Conservation (phyloP, 2,888 invertebrate species). For the Steinernema carpocapsae region DNA sequence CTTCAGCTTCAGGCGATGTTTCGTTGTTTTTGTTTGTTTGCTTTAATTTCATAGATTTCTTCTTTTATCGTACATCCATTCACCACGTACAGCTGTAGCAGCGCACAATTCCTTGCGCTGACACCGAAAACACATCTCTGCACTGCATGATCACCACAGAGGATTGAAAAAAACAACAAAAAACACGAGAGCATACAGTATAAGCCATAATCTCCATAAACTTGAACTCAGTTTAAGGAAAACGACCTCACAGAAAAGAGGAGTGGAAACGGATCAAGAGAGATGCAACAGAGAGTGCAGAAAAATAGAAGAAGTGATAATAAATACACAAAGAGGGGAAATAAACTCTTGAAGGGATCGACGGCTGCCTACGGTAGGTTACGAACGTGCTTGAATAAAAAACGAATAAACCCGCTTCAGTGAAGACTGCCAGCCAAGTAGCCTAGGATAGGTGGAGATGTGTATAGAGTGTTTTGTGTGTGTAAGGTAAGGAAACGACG, state of each 20-base stretch:
- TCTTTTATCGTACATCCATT: conserved; percentile 33
- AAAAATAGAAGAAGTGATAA: neutral
- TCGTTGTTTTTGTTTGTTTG: too few species aligned
- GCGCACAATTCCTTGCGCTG: neutral
- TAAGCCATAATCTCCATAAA: too few species aligned
- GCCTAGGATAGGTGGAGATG: conserved; percentile 19
- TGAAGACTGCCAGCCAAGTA: conserved; percentile 35
- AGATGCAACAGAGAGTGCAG: neutral
- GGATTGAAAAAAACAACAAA: too few species aligned
- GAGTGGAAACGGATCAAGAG: neutral
- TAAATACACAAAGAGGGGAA: neutral
- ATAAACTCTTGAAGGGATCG: too few species aligned
- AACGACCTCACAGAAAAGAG: neutral
- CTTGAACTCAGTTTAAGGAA: too few species aligned
- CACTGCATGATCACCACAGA: too few species aligned
- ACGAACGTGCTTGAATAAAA: conserved; percentile 32
- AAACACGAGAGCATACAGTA: too few species aligned
- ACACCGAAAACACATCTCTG: neutral
- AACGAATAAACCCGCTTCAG: conserved; percentile 35
- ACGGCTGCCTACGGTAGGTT: neutral
- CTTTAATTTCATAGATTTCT: conserved; percentile 22
- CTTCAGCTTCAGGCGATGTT: too few species aligned
- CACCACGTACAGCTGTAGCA: conserved; percentile 10
- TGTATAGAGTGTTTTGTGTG: neutral
- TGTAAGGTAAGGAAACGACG: neutral